A percentile compares a stretch with the other conserved stretches of the same genome.
phyloP scores from a whole-genome alignment of 2,113 vertebrate genomes.

The Osmerus mordax region DNA sequence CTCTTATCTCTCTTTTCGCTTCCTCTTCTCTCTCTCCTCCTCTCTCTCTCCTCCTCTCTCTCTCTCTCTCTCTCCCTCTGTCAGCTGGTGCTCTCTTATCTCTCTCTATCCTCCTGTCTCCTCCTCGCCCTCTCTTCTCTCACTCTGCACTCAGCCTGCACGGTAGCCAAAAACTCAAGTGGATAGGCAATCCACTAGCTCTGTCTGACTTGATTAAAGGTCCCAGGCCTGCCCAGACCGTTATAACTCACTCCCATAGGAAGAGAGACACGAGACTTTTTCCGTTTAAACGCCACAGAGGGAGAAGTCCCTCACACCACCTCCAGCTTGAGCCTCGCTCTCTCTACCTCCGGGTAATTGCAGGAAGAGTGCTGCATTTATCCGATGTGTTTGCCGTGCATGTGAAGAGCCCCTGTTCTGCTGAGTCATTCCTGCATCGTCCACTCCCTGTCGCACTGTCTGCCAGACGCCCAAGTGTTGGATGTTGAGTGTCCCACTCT shows the following conservation, averaged over 20 bases:
- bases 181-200: background rate
- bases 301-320: slow-evolving; percentile 39
- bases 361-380: slow-evolving; percentile 63
- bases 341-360: slow-evolving; percentile 66
- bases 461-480: slow-evolving; percentile 45
- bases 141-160: slow-evolving; percentile 6
- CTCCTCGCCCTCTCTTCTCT: background rate
- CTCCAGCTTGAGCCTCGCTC: slow-evolving; percentile 50
- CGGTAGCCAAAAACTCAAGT: background rate
- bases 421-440: slow-evolving; percentile 56
- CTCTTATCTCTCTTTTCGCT: background rate
- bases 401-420: slow-evolving; percentile 47
- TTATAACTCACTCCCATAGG: background rate
- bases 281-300: slow-evolving; percentile 1
- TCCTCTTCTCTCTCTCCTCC: too few relatives aligned
- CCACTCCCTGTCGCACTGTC: slow-evolving; percentile 43
- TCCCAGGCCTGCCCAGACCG: background rate
- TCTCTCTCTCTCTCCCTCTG: slow-evolving; percentile 32
- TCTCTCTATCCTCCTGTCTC: background rate
- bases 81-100: background rate
- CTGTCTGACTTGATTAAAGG: background rate
- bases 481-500: slow-evolving; percentile 38
- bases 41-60: slow-evolving; percentile 10
- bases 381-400: slow-evolving; percentile 54
- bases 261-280: background rate